These are phyloP conservation scores for Tringa solitaria DNA, from an alignment of 2,113 vertebrate genomes.

Conservation along the genomic window DNA sequence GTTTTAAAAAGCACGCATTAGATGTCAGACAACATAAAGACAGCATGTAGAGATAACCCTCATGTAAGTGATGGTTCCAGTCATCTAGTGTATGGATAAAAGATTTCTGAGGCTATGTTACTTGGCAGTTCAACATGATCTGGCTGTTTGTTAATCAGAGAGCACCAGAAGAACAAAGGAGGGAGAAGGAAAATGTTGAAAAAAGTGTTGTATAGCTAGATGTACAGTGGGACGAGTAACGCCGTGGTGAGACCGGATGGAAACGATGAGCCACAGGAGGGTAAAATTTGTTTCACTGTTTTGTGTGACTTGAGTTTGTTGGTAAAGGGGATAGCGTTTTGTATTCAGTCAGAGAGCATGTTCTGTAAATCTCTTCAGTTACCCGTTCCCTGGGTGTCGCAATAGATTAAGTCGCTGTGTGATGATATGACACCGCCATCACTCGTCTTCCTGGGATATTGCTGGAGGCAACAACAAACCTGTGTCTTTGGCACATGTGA, in stretches of 20 bases:
- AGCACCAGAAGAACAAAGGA: constrained; percentile 36
- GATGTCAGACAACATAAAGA: background rate
- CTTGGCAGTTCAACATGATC: constrained; percentile 42
- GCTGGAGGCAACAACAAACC: constrained; percentile 76
- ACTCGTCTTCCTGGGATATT: constrained; percentile 69
- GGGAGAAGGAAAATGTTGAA: constrained; percentile 5
- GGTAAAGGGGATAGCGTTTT: constrained; percentile 24
- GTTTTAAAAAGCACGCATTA: background rate
- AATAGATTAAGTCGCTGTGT: constrained; percentile 65
- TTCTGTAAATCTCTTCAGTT: constrained; percentile 55
- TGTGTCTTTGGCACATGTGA: constrained; percentile 72
- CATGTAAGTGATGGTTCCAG: background rate
- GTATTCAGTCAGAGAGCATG: constrained; percentile 48
- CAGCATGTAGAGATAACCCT: background rate
- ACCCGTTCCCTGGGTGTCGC: constrained; percentile 54
- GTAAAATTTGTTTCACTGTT: constrained; percentile 32
- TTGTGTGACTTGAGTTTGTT: constrained; percentile 35
- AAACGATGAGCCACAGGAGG: background rate
- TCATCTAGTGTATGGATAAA: background rate
- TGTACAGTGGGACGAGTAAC: background rate
- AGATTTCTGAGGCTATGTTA: constrained; percentile 21
- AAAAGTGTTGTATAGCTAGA: background rate
- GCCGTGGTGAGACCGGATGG: background rate
- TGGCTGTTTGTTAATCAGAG: constrained; percentile 55
- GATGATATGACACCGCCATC: constrained; percentile 73